A percentile compares a stretch with the other conserved stretches of the same genome.
phyloP scores from a whole-genome alignment of 1,140 invertebrate genomes.

The Bombus superbus region DNA sequence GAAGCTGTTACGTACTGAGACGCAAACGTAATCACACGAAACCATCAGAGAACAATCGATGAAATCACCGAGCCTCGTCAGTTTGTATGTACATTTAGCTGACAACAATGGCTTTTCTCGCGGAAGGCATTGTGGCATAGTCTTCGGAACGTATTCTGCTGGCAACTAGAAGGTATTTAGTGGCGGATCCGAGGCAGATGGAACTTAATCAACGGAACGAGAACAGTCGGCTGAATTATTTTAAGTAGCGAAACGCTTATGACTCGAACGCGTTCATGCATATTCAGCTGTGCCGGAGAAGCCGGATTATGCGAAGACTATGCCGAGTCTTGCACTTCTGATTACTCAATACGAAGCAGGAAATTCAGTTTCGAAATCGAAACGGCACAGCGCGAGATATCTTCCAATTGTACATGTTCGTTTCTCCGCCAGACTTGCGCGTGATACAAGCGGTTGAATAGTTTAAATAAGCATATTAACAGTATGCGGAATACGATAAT shows the following conservation, averaged over 20 bases:
- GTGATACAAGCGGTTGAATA: too few relatives aligned
- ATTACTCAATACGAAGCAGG: constrained; percentile 56
- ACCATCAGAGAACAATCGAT: neutral
- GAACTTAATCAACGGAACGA: constrained; percentile 40
- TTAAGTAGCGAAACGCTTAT: constrained; percentile 61
- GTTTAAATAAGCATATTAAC: too few relatives aligned
- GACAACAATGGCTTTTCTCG: constrained; percentile 21
- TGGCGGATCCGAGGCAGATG: constrained; percentile 23
- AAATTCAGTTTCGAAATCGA: constrained; percentile 54
- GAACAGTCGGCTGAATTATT: constrained; percentile 61
- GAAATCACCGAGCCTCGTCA: constrained; percentile 7
- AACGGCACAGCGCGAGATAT: neutral
- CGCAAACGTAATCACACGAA: neutral
- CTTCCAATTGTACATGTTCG: neutral
- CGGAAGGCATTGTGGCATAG: neutral
- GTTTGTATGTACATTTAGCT: constrained; percentile 4
- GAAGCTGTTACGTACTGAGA: neutral
- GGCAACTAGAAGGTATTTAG: constrained; percentile 25
- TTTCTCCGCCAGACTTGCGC: too few relatives aligned
- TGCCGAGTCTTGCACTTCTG: constrained; percentile 56
- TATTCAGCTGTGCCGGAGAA: constrained; percentile 48
- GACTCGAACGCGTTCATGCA: constrained; percentile 59
- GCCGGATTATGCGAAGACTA: constrained; percentile 51
- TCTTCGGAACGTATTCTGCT: neutral
- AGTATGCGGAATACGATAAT: too few relatives aligned